A percentile compares a stretch with the other conserved stretches of the same genome.
phyloP scores from a whole-genome alignment of 2,888 invertebrate genomes.

The Phengaris arion region DNA sequence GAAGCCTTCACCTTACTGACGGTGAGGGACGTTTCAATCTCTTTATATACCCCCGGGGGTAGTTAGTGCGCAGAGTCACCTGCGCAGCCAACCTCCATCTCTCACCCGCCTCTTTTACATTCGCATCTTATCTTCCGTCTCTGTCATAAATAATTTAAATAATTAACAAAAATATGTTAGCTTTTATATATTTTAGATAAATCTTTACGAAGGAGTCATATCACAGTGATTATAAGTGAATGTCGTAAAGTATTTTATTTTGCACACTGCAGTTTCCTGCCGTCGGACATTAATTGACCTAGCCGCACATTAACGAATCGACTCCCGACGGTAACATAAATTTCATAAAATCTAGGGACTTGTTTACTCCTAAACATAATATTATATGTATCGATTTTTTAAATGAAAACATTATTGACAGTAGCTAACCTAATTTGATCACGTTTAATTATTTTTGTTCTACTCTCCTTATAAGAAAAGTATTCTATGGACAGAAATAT shows the following conservation, averaged over 20 bases:
- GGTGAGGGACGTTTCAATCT: constrained; percentile 35
- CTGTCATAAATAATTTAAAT: constrained; percentile 34
- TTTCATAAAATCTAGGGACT: too few relatives aligned
- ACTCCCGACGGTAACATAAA: too few relatives aligned
- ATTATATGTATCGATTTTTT: too few relatives aligned
- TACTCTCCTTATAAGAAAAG: too few relatives aligned
- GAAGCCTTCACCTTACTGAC: constrained; percentile 30
- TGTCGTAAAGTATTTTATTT: not conserved
- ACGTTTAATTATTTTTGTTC: too few relatives aligned
- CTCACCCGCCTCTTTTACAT: constrained; percentile 39
- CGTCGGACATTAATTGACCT: not conserved
- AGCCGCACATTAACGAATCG: not conserved
- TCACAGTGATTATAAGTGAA: not conserved
- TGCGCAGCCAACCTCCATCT: constrained; percentile 49
- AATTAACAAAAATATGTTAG: not conserved
- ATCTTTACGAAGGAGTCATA: not conserved
- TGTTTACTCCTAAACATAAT: too few relatives aligned
- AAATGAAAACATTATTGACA: too few relatives aligned
- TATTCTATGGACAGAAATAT: too few relatives aligned
- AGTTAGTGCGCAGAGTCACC: constrained; percentile 45
- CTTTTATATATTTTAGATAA: not conserved
- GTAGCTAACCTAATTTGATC: too few relatives aligned
- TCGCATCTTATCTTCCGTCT: constrained; percentile 38
- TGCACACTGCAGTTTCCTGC: not conserved
- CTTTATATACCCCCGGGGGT: constrained; percentile 41